These are phyloP conservation scores for Neodiprion virginianus DNA, from an alignment of 1,140 invertebrate species.

Conservation along the genomic window DNA sequence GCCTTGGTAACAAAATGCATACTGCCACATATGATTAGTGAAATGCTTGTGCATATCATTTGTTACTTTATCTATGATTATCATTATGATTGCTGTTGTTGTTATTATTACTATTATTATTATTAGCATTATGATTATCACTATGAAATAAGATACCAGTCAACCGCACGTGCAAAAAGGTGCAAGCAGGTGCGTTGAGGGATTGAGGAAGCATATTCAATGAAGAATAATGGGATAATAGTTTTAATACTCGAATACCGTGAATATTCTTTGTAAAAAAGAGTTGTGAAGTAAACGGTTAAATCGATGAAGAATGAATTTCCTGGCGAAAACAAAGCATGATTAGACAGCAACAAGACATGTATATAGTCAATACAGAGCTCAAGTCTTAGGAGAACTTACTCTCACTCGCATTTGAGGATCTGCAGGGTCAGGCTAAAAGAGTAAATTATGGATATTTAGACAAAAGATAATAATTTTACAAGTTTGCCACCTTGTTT, in stretches of 20 bases:
- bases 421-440: not conserved
- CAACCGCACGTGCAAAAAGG: not conserved
- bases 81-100: not conserved
- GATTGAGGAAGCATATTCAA: no score
- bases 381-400: not conserved
- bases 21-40: not conserved
- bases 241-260: no score
- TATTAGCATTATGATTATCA: not conserved
- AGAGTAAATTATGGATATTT: not conserved
- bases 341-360: no score
- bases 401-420: slow-evolving; percentile 13
- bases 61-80: not conserved
- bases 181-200: no score
- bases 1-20: not conserved
- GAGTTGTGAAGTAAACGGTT: no score
- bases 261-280: no score
- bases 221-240: no score
- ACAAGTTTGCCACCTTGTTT: no score
- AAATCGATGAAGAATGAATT: no score
- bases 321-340: no score
- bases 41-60: not conserved
- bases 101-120: not conserved
- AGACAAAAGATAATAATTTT: no score
- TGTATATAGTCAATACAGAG: not conserved
- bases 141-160: not conserved